A percentile compares a stretch with the other conserved stretches of the same genome.
Evolutionary conservation across 2,113 vertebrate species (phyloP).

Genomic region (Gambusia affinis): DNA sequence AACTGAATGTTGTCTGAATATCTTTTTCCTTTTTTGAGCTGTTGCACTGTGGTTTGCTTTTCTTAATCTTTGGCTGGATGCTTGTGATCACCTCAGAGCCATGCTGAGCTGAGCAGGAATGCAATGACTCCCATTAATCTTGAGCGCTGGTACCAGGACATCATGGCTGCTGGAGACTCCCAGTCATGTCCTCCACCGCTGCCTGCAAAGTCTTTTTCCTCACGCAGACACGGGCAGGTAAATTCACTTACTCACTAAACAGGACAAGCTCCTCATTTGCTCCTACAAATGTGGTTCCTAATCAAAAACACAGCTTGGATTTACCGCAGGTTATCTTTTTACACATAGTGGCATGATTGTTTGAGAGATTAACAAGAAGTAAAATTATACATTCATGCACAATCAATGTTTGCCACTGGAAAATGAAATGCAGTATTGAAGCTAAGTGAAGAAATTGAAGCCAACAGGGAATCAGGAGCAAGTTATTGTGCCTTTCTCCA

Average conservation of each 20-base stretch:
- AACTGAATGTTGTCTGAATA: background rate
- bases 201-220: slow-evolving; percentile 88
- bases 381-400: no score
- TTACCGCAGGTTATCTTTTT: background rate
- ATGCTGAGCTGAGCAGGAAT: slow-evolving; percentile 78
- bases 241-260: slow-evolving; percentile 42
- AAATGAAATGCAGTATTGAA: background rate
- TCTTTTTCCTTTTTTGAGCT: slow-evolving; percentile 43
- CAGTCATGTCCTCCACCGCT: slow-evolving; percentile 89
- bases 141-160: slow-evolving; percentile 85
- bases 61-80: slow-evolving; percentile 42
- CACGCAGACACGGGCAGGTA: slow-evolving; percentile 90
- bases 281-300: background rate
- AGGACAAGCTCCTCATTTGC: background rate
- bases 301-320: background rate
- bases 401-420: background rate
- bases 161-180: slow-evolving; percentile 82
- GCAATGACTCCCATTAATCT: slow-evolving; percentile 82
- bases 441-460: background rate
- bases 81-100: slow-evolving; percentile 78
- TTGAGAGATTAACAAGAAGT: background rate
- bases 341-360: background rate
- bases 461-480: background rate
- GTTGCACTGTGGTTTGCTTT: slow-evolving; percentile 31
- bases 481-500: background rate